A percentile compares a stretch with the other conserved stretches of the same genome.
phyloP scores from a whole-genome alignment of 2,797 vertebrate genomes.

The Syngnathus acus region DNA sequence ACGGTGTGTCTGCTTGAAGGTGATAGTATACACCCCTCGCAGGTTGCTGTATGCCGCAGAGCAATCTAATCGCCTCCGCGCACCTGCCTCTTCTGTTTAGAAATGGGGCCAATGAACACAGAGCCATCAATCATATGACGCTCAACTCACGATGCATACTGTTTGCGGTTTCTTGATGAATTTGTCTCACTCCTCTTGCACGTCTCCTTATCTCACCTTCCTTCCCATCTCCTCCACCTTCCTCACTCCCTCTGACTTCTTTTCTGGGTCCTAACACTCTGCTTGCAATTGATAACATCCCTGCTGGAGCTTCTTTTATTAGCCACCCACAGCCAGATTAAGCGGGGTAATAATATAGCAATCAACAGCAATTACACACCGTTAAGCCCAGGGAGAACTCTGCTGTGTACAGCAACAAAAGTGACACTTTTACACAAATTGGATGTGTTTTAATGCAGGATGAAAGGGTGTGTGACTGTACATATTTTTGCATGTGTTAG shows the following conservation, averaged over 20 bases:
- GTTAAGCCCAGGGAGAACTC: slow-evolving; percentile 56
- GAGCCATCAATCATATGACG: slow-evolving; percentile 55
- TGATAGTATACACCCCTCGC: slow-evolving; percentile 36
- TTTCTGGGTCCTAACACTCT: slow-evolving; percentile 45
- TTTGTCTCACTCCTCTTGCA: background rate
- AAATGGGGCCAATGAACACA: slow-evolving; percentile 46
- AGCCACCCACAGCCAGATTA: slow-evolving; percentile 66
- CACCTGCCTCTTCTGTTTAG: slow-evolving; percentile 37
- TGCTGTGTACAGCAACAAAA: slow-evolving; percentile 34
- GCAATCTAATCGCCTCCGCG: slow-evolving; percentile 54
- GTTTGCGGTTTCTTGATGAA: background rate
- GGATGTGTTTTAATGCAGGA: slow-evolving; percentile 35
- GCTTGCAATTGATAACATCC: slow-evolving; percentile 56
- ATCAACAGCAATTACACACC: slow-evolving; percentile 65
- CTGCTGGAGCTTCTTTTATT: slow-evolving; percentile 60
- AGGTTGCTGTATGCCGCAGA: slow-evolving; percentile 40
- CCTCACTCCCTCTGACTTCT: slow-evolving; percentile 11
- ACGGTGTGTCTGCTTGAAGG: slow-evolving; percentile 32
- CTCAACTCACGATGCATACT: slow-evolving; percentile 22
- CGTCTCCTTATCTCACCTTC: background rate
- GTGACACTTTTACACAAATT: slow-evolving; percentile 29
- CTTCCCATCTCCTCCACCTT: background rate
- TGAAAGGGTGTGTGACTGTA: slow-evolving; percentile 36
- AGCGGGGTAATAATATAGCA: slow-evolving; percentile 61
- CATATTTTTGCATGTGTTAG: slow-evolving; percentile 35